Percentiles rank a stretch among this genome's conserved stretches.
These are phyloP conservation scores for Gortyna flavago DNA, from an alignment of 2,888 invertebrate species.

Conservation along the genomic window DNA sequence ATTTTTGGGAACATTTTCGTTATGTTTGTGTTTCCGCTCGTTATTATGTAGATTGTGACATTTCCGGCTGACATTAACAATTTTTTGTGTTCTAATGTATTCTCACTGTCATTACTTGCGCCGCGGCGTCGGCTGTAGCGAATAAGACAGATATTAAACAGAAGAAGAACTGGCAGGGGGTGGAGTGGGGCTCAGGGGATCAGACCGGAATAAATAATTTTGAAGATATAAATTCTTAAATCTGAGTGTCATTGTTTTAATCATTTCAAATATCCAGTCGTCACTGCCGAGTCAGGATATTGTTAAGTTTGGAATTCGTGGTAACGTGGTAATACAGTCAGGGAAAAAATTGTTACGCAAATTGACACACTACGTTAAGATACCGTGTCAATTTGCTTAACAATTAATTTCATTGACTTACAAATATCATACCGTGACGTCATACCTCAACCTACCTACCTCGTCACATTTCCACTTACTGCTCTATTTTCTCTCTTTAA, in stretches of 20 bases:
- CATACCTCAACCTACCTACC: no score
- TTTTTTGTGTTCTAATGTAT: constrained; percentile 34
- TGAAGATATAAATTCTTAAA: not conserved
- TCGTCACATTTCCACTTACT: not conserved
- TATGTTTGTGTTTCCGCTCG: constrained; percentile 45
- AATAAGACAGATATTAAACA: no score
- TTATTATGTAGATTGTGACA: constrained; percentile 49
- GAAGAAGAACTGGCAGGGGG: no score
- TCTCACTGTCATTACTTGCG: constrained; percentile 12
- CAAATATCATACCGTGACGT: not conserved
- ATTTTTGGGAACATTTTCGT: constrained; percentile 20
- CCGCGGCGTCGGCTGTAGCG: not conserved
- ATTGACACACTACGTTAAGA: not conserved
- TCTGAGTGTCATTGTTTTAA: not conserved
- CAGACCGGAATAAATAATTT: no score
- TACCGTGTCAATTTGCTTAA: not conserved
- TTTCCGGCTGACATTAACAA: constrained; percentile 42
- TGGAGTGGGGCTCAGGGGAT: no score
- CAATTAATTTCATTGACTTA: not conserved
- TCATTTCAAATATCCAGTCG: not conserved
- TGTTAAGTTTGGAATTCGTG: not conserved
- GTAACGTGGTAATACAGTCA: not conserved
- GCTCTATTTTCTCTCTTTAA: not conserved
- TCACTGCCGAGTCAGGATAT: not conserved
- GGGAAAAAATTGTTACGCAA: not conserved